These are phyloP conservation scores for Lithophane semibrunnea DNA, from an alignment of 2,888 invertebrate genomes.

Conservation along the genomic window DNA sequence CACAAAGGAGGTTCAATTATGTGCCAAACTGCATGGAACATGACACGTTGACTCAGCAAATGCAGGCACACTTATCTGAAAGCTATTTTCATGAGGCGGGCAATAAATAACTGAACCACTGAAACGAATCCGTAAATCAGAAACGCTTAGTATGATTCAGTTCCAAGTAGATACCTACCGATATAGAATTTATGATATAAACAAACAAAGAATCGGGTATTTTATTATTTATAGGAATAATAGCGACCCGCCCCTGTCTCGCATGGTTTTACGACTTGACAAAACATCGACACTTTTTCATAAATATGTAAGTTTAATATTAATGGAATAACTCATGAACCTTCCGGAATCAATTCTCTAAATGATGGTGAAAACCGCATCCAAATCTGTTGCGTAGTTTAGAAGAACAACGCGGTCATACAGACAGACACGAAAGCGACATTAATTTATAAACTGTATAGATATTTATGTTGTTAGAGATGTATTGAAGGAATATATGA, in stretches of 20 bases:
- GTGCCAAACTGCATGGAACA: conserved; percentile 38
- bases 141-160: conserved; percentile 62
- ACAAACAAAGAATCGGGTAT: conserved; percentile 63
- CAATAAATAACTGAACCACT: conserved; percentile 54
- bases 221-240: conserved; percentile 50
- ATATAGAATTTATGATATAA: conserved; percentile 55
- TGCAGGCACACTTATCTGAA: conserved; percentile 70
- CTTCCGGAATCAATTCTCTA: not conserved
- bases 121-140: conserved; percentile 63
- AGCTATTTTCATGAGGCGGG: conserved; percentile 70
- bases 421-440: not conserved
- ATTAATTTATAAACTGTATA: not conserved
- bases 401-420: not conserved
- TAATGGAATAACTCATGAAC: not conserved
- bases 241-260: not conserved
- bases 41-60: conserved; percentile 69
- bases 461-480: too few relatives aligned
- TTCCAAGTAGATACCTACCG: conserved; percentile 24
- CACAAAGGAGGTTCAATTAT: conserved; percentile 56
- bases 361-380: not conserved
- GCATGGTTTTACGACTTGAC: not conserved
- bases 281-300: not conserved
- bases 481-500: not conserved
- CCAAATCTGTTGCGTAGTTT: not conserved
- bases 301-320: not conserved